Base-by-base conservation (phyloP, 1,140 invertebrate genomes). In the Drepana arcuata region DNA sequence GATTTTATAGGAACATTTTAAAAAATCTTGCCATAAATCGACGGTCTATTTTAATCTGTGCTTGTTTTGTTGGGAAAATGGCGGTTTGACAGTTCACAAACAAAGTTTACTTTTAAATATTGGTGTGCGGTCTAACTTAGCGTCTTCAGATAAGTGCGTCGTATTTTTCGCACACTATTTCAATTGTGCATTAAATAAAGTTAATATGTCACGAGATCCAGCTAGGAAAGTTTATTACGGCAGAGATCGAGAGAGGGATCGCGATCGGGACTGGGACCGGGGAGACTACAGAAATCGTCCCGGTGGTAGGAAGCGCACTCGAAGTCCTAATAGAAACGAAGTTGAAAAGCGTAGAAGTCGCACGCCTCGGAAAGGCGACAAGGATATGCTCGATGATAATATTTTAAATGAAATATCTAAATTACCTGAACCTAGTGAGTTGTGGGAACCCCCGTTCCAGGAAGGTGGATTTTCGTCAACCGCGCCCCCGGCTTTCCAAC, bases 361-460 rank as follows among this genome's bases (percentile, higher is more conserved):
- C 3, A 61, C 77, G 0, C 73, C 73, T 0, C 34, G 64, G 2
- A 74, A 67, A 27, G 50, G 34, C 32, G 67, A 65, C 5, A 81
- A 81, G 30, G 72, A 78, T n/a, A 34, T 72, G 9, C 28, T 80
- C 1, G 73, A 78, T 32, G 77, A 81, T 7, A 80, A 75, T 16
- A 78, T 81, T 16, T 42, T 81, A 10, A 77, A 57, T 34, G 73
- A 78, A 39, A 77, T 78, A 40, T 62, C 71, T 0, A 78, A 78
- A 38, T 29, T 78, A 4, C 73, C 75, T 0, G 72, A 77, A 13
- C 72, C 72, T 0, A 78, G 66, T 40, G 77, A 81, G 30, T 40
- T 81, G 6, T 81, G 77, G 77, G 77, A 81, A n/a, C 68, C 69
- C 28, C 70, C 70, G 26, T 56, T 67, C 24, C 63, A 65, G 38